Evolutionary conservation across 2,888 invertebrate species (phyloP).

Genomic region (Ophion obscuratus): DNA sequence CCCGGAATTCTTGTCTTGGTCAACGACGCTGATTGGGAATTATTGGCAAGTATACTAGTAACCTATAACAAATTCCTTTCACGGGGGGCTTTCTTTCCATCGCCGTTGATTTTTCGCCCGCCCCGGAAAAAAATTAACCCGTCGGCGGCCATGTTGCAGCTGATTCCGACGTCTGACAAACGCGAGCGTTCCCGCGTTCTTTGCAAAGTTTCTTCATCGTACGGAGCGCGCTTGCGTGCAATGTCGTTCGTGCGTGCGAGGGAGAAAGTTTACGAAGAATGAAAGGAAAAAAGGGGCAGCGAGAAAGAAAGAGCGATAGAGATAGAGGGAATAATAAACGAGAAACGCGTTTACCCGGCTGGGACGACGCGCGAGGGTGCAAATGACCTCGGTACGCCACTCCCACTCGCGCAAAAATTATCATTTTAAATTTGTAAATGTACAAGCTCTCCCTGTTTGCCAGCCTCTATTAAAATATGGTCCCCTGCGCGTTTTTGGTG

Average conservation of each 20-base stretch:
- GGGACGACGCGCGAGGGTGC: constrained; percentile 71
- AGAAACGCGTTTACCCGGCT: constrained; percentile 41
- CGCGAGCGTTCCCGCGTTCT: constrained; percentile 66
- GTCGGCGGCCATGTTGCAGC: constrained; percentile 57
- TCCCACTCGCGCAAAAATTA: constrained; percentile 74
- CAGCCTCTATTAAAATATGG: constrained; percentile 73
- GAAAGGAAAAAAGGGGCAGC: background rate
- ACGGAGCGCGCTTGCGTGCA: constrained; percentile 65
- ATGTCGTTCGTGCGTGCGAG: constrained; percentile 20
- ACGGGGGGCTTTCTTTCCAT: constrained; percentile 16
- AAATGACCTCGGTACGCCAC: constrained; percentile 76
- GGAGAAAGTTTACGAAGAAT: constrained; percentile 1
- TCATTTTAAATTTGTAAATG: constrained; percentile 80
- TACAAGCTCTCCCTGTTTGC: constrained; percentile 70
- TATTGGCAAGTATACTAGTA: constrained; percentile 86
- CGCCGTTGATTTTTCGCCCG: background rate
- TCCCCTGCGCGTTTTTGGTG: constrained; percentile 26
- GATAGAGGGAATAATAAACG: constrained; percentile 23
- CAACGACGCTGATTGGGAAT: constrained; percentile 98
- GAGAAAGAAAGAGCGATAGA: background rate
- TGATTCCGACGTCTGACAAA: constrained; percentile 74
- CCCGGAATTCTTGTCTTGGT: constrained; percentile 97
- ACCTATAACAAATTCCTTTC: constrained; percentile 1
- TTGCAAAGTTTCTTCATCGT: constrained; percentile 58
- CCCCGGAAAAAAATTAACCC: constrained; percentile 44